These are phyloP conservation scores for Chrysaora quinquecirrha DNA, from an alignment of 30 jellyfish, hydroid and myxozoan species.

Conservation along the genomic window DNA sequence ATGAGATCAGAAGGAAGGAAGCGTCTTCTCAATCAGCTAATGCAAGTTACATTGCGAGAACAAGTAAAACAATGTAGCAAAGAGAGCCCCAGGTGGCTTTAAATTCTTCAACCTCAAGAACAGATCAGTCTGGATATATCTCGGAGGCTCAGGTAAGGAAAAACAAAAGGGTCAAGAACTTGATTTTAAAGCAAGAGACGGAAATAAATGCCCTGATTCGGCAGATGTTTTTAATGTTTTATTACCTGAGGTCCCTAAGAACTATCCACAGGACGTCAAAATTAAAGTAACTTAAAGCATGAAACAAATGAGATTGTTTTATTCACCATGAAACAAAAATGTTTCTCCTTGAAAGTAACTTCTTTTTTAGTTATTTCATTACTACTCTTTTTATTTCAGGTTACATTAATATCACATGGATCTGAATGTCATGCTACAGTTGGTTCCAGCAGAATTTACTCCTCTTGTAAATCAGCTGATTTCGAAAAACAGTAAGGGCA, in stretches of 20 bases:
- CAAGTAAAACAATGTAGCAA: not conserved
- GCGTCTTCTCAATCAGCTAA: not conserved
- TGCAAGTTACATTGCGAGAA: too few relatives aligned
- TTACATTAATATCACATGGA: not conserved
- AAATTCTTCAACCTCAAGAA: not conserved
- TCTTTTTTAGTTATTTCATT: not conserved
- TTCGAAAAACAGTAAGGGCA: not conserved
- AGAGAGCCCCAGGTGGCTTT: not conserved
- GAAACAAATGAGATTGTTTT: too few relatives aligned
- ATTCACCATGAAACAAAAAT: too few relatives aligned
- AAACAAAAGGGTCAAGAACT: not conserved
- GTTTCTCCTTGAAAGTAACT: too few relatives aligned
- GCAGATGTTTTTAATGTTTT: too few relatives aligned
- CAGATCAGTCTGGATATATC: too few relatives aligned
- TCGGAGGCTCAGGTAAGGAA: not conserved
- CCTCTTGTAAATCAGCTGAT: not conserved
- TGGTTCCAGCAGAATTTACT: not conserved
- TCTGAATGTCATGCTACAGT: not conserved
- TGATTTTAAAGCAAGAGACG: too few relatives aligned
- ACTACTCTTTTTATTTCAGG: not conserved
- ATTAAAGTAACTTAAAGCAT: too few relatives aligned
- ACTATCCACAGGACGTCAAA: too few relatives aligned
- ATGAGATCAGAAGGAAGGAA: not conserved
- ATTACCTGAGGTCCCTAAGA: too few relatives aligned
- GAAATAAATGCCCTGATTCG: too few relatives aligned